A percentile compares a stretch with the other conserved stretches of the same genome.
phyloP scores from a whole-genome alignment of 2,797 vertebrate species.

The Mergus octosetaceus region DNA sequence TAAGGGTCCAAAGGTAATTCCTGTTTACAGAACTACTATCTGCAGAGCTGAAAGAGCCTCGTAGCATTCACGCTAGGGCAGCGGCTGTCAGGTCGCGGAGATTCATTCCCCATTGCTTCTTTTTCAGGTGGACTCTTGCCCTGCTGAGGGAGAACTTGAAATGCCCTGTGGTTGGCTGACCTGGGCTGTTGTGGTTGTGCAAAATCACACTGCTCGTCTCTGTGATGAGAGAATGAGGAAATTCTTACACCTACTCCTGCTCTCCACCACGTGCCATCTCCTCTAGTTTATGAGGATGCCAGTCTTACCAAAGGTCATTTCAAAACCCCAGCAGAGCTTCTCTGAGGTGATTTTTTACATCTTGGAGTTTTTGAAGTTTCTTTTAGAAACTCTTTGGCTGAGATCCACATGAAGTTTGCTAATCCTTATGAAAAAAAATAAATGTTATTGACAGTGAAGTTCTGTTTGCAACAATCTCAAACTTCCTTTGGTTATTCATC shows the following conservation, averaged over 20 bases:
- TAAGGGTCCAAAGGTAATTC: slow-evolving; percentile 52
- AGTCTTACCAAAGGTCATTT: background rate
- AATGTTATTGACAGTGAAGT: background rate
- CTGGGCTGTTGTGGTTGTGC: background rate
- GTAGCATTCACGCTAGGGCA: background rate
- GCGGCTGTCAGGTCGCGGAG: background rate
- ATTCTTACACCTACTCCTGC: background rate
- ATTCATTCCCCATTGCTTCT: background rate
- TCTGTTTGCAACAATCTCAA: background rate
- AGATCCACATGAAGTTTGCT: background rate
- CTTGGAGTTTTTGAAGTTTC: background rate
- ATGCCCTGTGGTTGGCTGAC: accelerated
- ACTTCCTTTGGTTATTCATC: background rate
- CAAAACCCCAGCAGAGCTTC: background rate
- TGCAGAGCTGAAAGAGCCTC: background rate
- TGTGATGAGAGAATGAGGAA: background rate
- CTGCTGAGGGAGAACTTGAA: background rate
- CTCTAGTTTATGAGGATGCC: background rate
- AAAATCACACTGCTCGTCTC: background rate
- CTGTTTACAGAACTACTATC: slow-evolving; percentile 13
- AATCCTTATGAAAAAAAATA: background rate
- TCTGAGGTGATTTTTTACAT: background rate
- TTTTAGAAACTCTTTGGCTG: background rate
- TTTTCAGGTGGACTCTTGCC: slow-evolving; percentile 3
- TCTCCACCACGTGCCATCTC: background rate